Evolutionary conservation across 92 coral and sea anemone genomes (phyloP).

Genomic region (Montipora capitata): DNA sequence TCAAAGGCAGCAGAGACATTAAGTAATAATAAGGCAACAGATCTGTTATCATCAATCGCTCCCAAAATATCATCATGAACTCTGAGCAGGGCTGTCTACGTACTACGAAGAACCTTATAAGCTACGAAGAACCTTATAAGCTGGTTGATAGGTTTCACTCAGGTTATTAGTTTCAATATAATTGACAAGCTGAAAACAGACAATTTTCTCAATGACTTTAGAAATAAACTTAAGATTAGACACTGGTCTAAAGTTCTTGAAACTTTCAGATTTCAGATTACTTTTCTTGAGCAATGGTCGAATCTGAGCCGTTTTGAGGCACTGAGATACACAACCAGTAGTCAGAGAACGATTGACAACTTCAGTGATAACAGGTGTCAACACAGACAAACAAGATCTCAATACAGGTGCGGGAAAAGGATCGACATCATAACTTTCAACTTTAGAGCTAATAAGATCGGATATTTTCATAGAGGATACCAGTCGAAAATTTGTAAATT

Average conservation of each 20-base stretch:
- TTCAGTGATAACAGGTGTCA: slow-evolving; percentile 23
- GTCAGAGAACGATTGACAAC: slow-evolving; percentile 21
- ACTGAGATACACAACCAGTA: background rate
- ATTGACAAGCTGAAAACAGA: background rate
- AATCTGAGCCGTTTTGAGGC: slow-evolving; percentile 11
- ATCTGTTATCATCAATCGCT: slow-evolving; percentile 7
- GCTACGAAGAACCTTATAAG: slow-evolving; percentile 54
- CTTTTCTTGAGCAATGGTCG: background rate
- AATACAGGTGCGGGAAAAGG: background rate
- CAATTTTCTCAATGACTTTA: background rate
- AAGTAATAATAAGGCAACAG: background rate
- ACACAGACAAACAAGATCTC: slow-evolving; percentile 12
- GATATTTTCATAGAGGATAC: background rate
- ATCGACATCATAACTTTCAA: background rate
- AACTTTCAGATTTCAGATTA: background rate
- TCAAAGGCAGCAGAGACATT: slow-evolving; percentile 18
- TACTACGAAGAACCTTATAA: slow-evolving; percentile 49
- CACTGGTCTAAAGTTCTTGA: slow-evolving; percentile 4
- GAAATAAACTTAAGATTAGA: background rate
- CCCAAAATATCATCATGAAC: slow-evolving; percentile 48
- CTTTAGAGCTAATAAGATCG: background rate
- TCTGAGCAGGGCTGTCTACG: slow-evolving; percentile 54
- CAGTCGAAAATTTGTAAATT: background rate
- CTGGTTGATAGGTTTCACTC: slow-evolving; percentile 37
- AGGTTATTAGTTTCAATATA: background rate